phyloP scores from a whole-genome alignment of 2,888 invertebrate species.

The Reticulitermes lucifugus region DNA sequence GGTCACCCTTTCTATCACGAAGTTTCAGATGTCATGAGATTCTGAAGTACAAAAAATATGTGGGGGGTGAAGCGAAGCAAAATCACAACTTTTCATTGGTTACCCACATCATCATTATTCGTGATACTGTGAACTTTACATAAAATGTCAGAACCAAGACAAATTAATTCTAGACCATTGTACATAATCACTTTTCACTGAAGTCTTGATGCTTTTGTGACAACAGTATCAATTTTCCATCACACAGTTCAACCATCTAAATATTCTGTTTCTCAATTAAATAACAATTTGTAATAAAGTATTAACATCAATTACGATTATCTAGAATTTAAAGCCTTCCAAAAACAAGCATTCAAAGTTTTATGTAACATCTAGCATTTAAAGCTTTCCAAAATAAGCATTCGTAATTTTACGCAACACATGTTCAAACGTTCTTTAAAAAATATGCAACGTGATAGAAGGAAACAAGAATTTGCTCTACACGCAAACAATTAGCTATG shows the following conservation, averaged over 20 bases:
- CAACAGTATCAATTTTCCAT: background rate
- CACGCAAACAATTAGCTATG: constrained; percentile 40
- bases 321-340: constrained; percentile 45
- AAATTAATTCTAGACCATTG: background rate
- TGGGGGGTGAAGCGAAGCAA: background rate
- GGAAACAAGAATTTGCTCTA: constrained; percentile 39
- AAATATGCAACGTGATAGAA: constrained; percentile 34
- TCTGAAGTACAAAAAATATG: constrained; percentile 2
- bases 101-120: background rate
- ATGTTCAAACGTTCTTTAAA: constrained; percentile 29
- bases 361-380: constrained; percentile 43
- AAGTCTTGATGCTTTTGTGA: background rate
- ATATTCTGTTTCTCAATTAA: constrained; percentile 28
- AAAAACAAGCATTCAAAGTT: constrained; percentile 41
- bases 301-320: constrained; percentile 45
- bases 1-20: constrained; percentile 19
- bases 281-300: constrained; percentile 39
- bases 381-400: constrained; percentile 43
- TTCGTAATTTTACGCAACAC: constrained; percentile 35
- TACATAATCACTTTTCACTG: background rate
- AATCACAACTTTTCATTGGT: background rate
- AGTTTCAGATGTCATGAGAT: constrained; percentile 13
- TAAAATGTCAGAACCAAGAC: background rate
- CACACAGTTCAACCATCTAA: constrained; percentile 20
- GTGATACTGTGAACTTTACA: background rate